phyloP scores from a whole-genome alignment of 2,113 vertebrate species.

The Rhineura floridana region DNA sequence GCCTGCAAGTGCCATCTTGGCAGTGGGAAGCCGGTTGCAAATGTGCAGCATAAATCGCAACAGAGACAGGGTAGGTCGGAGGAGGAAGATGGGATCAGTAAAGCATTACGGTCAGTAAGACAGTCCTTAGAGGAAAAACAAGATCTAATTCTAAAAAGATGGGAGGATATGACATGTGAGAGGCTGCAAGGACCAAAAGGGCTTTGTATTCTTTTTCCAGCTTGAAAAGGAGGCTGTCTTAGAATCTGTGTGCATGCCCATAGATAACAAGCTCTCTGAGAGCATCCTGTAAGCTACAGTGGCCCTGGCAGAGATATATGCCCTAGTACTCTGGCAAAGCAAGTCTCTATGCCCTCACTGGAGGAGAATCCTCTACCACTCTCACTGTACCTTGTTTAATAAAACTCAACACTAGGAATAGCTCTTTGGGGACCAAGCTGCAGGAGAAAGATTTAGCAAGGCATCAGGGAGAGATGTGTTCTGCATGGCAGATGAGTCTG shows the following conservation, averaged over 20 bases:
- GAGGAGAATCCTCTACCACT: background rate
- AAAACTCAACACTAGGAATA: conserved; percentile 4
- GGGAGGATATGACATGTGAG: background rate
- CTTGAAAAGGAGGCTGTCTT: background rate
- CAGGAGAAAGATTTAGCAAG: conserved; percentile 3
- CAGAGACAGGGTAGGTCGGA: conserved; percentile 80
- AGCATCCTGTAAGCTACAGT: background rate
- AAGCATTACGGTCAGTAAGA: conserved; percentile 70
- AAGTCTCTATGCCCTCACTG: background rate
- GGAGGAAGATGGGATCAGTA: conserved; percentile 79
- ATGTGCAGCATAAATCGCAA: conserved; percentile 72
- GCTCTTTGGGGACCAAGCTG: conserved; percentile 10
- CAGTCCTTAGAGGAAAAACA: conserved; percentile 67
- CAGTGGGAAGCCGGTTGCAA: conserved; percentile 25
- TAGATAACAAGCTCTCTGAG: background rate
- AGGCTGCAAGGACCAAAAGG: background rate
- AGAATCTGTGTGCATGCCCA: background rate
- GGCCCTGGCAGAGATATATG: background rate
- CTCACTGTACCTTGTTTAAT: conserved; percentile 15
- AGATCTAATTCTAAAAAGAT: conserved; percentile 54
- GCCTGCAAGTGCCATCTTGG: background rate
- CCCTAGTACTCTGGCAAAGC: background rate
- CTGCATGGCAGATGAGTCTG: conserved; percentile 18
- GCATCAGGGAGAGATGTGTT: conserved; percentile 2
- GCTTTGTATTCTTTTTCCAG: background rate